Conservation (phyloP, 2,888 invertebrate genomes). For the Ophion costatus region DNA sequence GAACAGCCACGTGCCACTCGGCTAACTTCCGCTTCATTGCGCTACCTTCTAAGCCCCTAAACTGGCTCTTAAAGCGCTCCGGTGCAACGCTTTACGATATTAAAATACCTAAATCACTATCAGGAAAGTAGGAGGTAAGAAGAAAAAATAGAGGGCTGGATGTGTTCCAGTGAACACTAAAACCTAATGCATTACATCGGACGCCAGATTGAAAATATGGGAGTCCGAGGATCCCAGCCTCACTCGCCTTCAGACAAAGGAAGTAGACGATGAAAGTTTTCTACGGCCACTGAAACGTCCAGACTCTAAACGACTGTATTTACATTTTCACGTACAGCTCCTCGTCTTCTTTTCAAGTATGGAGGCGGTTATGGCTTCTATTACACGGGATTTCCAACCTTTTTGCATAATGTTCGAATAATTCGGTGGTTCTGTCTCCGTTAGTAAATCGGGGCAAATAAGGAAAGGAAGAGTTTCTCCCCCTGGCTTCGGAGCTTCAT, state of each 20-base stretch:
- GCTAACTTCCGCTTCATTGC: constrained; percentile 51
- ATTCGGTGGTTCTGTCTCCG: constrained; percentile 25
- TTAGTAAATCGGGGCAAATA: constrained; percentile 24
- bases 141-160: constrained; percentile 7
- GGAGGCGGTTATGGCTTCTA: constrained; percentile 3
- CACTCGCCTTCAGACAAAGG: constrained; percentile 1
- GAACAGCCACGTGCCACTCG: constrained; percentile 53
- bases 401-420: constrained; percentile 56
- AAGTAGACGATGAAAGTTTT: constrained; percentile 40
- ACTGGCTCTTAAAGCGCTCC: constrained; percentile 52
- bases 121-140: constrained; percentile 17
- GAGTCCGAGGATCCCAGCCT: constrained; percentile 11
- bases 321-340: constrained; percentile 28
- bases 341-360: neutral
- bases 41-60: constrained; percentile 52
- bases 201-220: constrained; percentile 43
- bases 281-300: constrained; percentile 13
- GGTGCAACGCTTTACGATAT: constrained; percentile 56
- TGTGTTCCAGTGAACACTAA: constrained; percentile 31
- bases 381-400: constrained; percentile 29
- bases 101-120: constrained; percentile 60
- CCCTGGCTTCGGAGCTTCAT: constrained; percentile 3
- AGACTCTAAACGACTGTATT: constrained; percentile 37
- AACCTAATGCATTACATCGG: constrained; percentile 12
- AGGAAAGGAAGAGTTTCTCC: constrained; percentile 19